These are phyloP conservation scores for Dexiosoma caninum DNA, from an alignment of 2,888 invertebrate species.

Conservation along the genomic window DNA sequence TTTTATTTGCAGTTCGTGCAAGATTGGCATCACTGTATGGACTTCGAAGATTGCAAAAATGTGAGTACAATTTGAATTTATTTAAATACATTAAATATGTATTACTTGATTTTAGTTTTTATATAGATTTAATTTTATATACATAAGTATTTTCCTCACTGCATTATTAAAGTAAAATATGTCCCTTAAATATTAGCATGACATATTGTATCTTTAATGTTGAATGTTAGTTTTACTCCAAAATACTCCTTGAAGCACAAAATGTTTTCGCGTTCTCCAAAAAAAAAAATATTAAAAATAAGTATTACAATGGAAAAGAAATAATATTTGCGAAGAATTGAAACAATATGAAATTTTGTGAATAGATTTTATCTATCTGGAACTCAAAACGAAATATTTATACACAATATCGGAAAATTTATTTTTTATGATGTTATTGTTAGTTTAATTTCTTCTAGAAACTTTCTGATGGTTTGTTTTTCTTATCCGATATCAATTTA, in stretches of 20 bases:
- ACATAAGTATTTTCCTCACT: background rate
- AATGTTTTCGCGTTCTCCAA: too few species aligned
- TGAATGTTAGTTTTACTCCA: background rate
- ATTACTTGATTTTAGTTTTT: background rate
- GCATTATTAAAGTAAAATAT: conserved; percentile 12
- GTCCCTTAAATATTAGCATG: conserved; percentile 38
- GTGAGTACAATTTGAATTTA: conserved; percentile 70
- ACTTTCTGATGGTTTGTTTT: too few species aligned
- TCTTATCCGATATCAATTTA: too few species aligned
- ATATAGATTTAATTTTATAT: background rate
- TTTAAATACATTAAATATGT: background rate
- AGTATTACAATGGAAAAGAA: too few species aligned
- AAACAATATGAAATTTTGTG: too few species aligned
- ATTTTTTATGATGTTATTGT: too few species aligned
- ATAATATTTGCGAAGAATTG: too few species aligned
- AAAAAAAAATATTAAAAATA: too few species aligned
- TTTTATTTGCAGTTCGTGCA: conserved; percentile 74
- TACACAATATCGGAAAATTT: too few species aligned
- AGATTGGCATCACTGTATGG: conserved; percentile 78
- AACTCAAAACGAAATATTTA: too few species aligned
- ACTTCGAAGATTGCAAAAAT: conserved; percentile 76
- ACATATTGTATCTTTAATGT: conserved; percentile 9
- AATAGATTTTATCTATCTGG: too few species aligned
- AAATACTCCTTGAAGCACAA: background rate
- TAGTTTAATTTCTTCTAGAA: too few species aligned